Percentiles rank a stretch among this genome's conserved stretches.
Evolutionary conservation across 35 echinoderm and acorn worm species (phyloP).

Genomic region (Patiria miniata): DNA sequence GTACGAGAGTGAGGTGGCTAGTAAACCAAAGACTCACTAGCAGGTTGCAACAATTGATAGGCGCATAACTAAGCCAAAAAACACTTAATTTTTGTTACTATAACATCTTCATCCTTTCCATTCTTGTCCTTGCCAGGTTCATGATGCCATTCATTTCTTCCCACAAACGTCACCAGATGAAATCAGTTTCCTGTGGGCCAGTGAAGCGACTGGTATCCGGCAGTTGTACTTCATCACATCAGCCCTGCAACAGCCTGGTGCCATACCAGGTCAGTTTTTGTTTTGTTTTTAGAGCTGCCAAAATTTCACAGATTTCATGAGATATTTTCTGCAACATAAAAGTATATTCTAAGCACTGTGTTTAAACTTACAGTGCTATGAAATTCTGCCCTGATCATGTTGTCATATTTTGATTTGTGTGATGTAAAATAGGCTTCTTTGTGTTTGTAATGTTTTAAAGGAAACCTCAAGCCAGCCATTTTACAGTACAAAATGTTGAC

Average conservation of each 20-base stretch:
- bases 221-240: conserved; percentile 94
- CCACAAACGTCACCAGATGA: conserved; percentile 82
- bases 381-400: too few relatives aligned
- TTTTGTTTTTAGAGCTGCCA: too few relatives aligned
- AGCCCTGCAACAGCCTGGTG: conserved; percentile 61
- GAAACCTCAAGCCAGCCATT: conserved; percentile 87
- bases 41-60: too few relatives aligned
- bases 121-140: conserved; percentile 55
- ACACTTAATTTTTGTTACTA: too few relatives aligned
- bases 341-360: too few relatives aligned
- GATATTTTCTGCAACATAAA: too few relatives aligned
- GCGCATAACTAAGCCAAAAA: too few relatives aligned
- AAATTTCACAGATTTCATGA: too few relatives aligned
- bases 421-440: neutral
- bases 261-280: conserved; percentile 80
- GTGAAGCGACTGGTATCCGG: conserved; percentile 77
- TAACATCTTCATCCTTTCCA: neutral
- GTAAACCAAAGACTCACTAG: too few relatives aligned
- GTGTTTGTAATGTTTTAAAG: neutral
- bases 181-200: conserved; percentile 96
- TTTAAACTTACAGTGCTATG: too few relatives aligned
- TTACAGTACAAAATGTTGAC: conserved; percentile 79
- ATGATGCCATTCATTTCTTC: conserved; percentile 90
- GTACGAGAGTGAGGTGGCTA: too few relatives aligned
- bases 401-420: neutral